phyloP scores from a whole-genome alignment of 2,888 invertebrate genomes.

The Rugalucina vietnamica region DNA sequence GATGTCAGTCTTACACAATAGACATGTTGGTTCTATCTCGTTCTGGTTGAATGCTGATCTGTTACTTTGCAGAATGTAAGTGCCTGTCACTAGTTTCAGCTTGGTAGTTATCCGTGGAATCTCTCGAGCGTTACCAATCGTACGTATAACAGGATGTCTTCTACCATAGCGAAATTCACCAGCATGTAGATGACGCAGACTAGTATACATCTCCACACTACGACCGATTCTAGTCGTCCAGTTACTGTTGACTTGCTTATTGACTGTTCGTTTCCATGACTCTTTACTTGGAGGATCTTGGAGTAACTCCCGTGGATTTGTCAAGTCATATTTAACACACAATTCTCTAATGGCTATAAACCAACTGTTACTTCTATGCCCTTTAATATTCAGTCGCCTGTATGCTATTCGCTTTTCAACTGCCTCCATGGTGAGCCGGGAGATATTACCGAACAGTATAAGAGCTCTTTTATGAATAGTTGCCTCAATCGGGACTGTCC shows the following conservation, averaged over 20 bases:
- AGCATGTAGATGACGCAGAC: background rate
- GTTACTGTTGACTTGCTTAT: background rate
- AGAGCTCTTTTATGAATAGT: slow-evolving; percentile 18
- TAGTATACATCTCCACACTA: background rate
- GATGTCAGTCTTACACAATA: background rate
- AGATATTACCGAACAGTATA: slow-evolving; percentile 17
- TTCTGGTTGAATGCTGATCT: background rate
- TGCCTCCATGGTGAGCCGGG: background rate
- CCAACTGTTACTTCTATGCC: background rate
- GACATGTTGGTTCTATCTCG: background rate
- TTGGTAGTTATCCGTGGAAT: background rate
- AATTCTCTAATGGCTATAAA: background rate
- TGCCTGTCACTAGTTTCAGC: background rate
- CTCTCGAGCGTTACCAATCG: background rate
- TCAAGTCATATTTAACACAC: background rate
- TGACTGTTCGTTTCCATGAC: background rate
- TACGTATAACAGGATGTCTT: background rate
- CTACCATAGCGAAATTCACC: background rate
- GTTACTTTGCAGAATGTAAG: background rate
- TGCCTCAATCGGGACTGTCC: slow-evolving; percentile 26
- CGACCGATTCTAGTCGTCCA: background rate
- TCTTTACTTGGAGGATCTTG: background rate
- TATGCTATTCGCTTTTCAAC: background rate
- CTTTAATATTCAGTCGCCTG: background rate
- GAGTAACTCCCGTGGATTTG: background rate